Base-by-base conservation (phyloP, 2,888 invertebrate genomes). In the Polylopha cassiicola region DNA sequence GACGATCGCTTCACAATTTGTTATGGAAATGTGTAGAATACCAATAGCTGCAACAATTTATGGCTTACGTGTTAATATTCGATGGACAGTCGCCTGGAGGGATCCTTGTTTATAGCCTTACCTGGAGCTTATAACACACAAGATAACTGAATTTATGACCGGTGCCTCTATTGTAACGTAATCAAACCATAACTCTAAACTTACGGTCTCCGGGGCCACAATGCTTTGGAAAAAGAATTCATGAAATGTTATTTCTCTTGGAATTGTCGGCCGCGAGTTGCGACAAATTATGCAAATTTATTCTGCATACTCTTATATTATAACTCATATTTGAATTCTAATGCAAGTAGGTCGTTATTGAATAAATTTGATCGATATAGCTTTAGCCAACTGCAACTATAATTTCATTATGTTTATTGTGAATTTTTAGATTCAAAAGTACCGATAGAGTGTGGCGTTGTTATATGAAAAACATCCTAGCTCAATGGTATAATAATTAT, bases 141-240 rank as follows among this genome's bases (percentile, higher is more conserved):
- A 65, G 70, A 75, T 73, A 72, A 68, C 73, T 73, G 65, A 65
- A 68, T 74, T 71, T 70, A 72, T 68, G 65, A 65, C 60, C 56
- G 60, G 60, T 51, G 50, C 51, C 53, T 55, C 54, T 33, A 28
- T 16, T 34, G 9, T 58, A 62, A 65, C 64, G 59, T 55, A 58
- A 63, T 58, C n/a, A n/a, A n/a, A n/a, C 50, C 48, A 63, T 60
- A 61, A 58, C 56, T 55, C 59, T 51, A 50, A 58, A 61, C 61
- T 62, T 71, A 29, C 23, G 13, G 29, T 15, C 23, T 15, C 31
- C 13, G 9, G 22, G 13, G 20, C 27, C n/a, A n/a, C n/a, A n/a
- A n/a, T 15, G 20, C 20, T 10, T 16, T 27, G 17, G 39, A 34
- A 23, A 8, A 33, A 18, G 23, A 34, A 34, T 34, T 34, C 28